Conservation (phyloP, 1,140 invertebrate genomes). For the Pachypeltis micranthus region DNA sequence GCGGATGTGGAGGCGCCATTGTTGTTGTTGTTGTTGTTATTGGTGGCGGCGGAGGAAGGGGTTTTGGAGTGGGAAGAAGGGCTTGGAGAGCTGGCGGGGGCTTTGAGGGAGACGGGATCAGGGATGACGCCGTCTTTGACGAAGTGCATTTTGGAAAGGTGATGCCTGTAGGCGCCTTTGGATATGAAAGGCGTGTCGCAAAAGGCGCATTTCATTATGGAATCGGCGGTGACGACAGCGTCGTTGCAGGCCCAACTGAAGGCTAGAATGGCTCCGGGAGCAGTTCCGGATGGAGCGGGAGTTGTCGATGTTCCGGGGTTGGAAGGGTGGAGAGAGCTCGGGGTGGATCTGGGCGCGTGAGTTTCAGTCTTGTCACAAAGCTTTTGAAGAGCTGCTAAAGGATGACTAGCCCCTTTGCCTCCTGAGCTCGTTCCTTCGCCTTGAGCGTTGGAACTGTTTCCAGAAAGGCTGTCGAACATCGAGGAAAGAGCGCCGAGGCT, state of each 20-base stretch:
- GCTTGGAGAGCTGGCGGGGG: slow-evolving; percentile 30
- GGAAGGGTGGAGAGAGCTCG: slow-evolving; percentile 15
- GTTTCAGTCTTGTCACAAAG: slow-evolving; percentile 89
- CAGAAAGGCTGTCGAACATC: slow-evolving; percentile 76
- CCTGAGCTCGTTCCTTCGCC: slow-evolving; percentile 29
- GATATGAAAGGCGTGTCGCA: slow-evolving; percentile 94
- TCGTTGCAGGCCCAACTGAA: slow-evolving; percentile 91
- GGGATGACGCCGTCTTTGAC: slow-evolving; percentile 81
- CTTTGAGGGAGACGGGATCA: slow-evolving; percentile 49
- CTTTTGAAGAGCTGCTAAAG: slow-evolving; percentile 84
- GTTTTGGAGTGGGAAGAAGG: slow-evolving; percentile 29
- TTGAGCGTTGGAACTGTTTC: slow-evolving; percentile 29
- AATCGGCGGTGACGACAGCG: slow-evolving; percentile 69
- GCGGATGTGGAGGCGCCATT: slow-evolving; percentile 29
- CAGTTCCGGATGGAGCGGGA: slow-evolving; percentile 38
- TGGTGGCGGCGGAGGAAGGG: slow-evolving; percentile 2
- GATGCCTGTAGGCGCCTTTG: slow-evolving; percentile 91
- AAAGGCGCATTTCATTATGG: slow-evolving; percentile 89
- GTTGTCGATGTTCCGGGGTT: slow-evolving; percentile 26
- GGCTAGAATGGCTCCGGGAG: slow-evolving; percentile 70
- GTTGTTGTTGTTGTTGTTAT: slow-evolving; percentile 24
- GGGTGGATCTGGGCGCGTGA: slow-evolving; percentile 33
- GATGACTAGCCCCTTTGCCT: slow-evolving; percentile 59
- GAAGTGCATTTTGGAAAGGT: slow-evolving; percentile 92
- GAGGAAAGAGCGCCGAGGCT: slow-evolving; percentile 73